Conservation (phyloP, 2,888 invertebrate genomes). For the Catocala nupta region DNA sequence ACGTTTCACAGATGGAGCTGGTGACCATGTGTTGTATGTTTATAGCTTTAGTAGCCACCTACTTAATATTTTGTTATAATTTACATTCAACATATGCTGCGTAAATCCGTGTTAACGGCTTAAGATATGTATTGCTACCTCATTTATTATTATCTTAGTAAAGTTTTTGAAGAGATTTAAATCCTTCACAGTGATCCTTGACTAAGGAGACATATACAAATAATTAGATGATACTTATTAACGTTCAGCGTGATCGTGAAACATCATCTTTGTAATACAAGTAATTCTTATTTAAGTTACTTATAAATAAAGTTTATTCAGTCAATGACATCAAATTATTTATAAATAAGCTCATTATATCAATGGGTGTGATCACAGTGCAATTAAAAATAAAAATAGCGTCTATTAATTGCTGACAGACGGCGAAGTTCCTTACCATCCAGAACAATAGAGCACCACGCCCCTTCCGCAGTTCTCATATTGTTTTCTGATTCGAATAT, state of each 20-base stretch:
- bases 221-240: too few species aligned
- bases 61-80: constrained; percentile 44
- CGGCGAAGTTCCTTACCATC: constrained; percentile 35
- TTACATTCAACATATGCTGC: constrained; percentile 44
- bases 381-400: constrained; percentile 1
- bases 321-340: neutral
- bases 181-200: neutral
- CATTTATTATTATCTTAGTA: constrained; percentile 26
- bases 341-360: neutral
- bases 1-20: constrained; percentile 26
- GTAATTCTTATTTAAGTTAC: too few species aligned
- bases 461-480: constrained; percentile 64
- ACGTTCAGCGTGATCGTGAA: too few species aligned
- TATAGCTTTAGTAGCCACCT: constrained; percentile 32
- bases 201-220: too few species aligned
- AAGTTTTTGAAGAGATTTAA: constrained; percentile 16
- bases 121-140: constrained; percentile 22
- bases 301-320: too few species aligned
- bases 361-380: neutral
- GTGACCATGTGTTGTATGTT: constrained; percentile 44
- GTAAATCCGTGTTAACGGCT: constrained; percentile 53
- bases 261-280: too few species aligned
- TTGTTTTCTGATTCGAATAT: constrained; percentile 56
- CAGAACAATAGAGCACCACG: constrained; percentile 57
- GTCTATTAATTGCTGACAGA: constrained; percentile 10